A percentile compares a stretch with the other conserved stretches of the same genome.
phyloP scores from a whole-genome alignment of 2,888 invertebrate species.

The Noctua janthina region DNA sequence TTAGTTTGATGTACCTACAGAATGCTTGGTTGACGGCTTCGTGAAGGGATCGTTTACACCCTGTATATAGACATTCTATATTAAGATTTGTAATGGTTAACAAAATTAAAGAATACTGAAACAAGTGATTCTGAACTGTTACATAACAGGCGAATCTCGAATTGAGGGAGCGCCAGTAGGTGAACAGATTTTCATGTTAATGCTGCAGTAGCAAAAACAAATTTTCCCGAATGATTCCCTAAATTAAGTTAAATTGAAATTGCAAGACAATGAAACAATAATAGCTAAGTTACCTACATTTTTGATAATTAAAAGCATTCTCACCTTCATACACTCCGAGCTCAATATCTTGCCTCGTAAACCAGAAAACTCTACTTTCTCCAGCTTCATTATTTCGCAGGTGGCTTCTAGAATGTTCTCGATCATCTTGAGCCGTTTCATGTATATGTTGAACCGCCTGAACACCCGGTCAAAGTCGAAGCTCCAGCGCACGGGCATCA shows the following conservation, averaged over 20 bases:
- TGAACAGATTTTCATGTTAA: not conserved
- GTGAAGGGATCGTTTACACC: too few relatives aligned
- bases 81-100: too few relatives aligned
- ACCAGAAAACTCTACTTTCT: constrained; percentile 95
- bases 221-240: not conserved
- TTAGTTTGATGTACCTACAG: too few relatives aligned
- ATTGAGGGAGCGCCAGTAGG: too few relatives aligned
- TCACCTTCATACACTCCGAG: constrained; percentile 86
- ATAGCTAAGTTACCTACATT: not conserved
- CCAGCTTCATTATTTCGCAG: constrained; percentile 95
- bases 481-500: constrained; percentile 93
- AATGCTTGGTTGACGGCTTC: too few relatives aligned
- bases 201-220: not conserved
- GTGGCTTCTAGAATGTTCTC: constrained; percentile 94
- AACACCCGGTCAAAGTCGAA: constrained; percentile 94
- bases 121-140: not conserved
- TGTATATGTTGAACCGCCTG: constrained; percentile 91
- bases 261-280: not conserved
- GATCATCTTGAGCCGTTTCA: constrained; percentile 91
- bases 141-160: too few relatives aligned
- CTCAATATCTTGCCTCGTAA: constrained; percentile 91
- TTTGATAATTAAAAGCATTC: not conserved
- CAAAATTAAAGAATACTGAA: not conserved
- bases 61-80: too few relatives aligned
- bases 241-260: not conserved